Evolutionary conservation across 1,140 invertebrate species (phyloP).

Genomic region (Wasmannia auropunctata): DNA sequence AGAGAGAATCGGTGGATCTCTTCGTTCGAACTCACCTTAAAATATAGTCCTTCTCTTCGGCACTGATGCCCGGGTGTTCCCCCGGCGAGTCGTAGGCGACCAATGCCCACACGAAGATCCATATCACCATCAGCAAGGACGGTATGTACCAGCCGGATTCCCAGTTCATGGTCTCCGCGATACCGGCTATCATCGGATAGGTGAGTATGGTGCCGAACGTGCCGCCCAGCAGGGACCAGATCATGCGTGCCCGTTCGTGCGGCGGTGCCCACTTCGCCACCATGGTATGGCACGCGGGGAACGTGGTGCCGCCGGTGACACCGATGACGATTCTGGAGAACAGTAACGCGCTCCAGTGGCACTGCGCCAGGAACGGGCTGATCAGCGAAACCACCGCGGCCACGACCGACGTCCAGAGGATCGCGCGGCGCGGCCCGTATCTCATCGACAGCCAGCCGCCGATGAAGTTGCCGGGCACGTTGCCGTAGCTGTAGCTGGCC

Average conservation of each 20-base stretch:
- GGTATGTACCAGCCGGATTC: constrained; percentile 90
- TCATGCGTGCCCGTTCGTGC: constrained; percentile 89
- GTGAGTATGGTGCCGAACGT: constrained; percentile 91
- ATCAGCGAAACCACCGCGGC: constrained; percentile 88
- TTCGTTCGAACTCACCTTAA: constrained; percentile 71
- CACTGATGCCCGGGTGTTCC: constrained; percentile 90
- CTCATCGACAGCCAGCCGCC: constrained; percentile 89
- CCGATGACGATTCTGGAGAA: constrained; percentile 74
- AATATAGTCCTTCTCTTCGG: constrained; percentile 91
- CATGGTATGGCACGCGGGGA: constrained; percentile 89
- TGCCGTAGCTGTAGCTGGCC: constrained; percentile 86
- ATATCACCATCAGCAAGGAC: constrained; percentile 87
- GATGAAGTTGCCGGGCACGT: constrained; percentile 84
- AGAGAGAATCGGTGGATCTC: background rate
- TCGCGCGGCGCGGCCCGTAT: constrained; percentile 87
- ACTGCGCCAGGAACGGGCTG: constrained; percentile 86
- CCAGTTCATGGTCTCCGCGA: constrained; percentile 89
- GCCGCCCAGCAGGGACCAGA: constrained; percentile 89
- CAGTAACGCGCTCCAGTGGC: constrained; percentile 70
- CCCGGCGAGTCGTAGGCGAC: constrained; percentile 89
- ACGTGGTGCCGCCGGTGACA: constrained; percentile 87
- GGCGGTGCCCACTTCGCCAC: constrained; percentile 90
- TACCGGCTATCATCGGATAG: constrained; percentile 88
- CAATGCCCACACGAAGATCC: constrained; percentile 87
- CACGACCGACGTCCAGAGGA: constrained; percentile 87